A percentile compares a stretch with the other conserved stretches of the same genome.
These are phyloP conservation scores for Litoditis marina DNA, from an alignment of 2,888 invertebrate genomes.

Conservation along the genomic window DNA sequence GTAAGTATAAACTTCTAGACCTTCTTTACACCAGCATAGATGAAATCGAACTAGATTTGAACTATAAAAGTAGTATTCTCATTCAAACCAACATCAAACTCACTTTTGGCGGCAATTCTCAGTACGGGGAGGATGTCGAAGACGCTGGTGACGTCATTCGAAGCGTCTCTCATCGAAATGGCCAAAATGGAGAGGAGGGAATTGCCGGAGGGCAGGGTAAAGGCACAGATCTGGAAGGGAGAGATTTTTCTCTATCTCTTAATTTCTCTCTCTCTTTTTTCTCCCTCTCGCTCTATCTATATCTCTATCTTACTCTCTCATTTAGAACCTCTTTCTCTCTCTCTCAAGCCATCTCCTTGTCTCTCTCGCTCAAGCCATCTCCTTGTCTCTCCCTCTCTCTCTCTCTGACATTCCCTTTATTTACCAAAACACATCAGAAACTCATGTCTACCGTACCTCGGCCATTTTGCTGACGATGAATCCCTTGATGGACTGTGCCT, in stretches of 20 bases:
- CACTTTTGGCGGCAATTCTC: conserved; percentile 7
- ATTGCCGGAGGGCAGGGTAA: conserved; percentile 4
- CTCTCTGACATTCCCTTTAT: too few relatives aligned
- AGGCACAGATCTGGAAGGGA: conserved; percentile 4
- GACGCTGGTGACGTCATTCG: background rate
- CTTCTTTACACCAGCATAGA: too few relatives aligned
- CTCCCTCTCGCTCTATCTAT: too few relatives aligned
- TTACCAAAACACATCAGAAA: background rate
- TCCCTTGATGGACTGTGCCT: conserved; percentile 1
- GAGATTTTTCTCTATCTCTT: too few relatives aligned
- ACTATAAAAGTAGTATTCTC: background rate
- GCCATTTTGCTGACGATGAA: conserved; percentile 14
- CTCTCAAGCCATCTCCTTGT: background rate
- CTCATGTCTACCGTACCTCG: background rate
- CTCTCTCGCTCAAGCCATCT: too few relatives aligned
- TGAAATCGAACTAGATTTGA: too few relatives aligned
- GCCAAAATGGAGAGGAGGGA: conserved; percentile 2
- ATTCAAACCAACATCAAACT: background rate
- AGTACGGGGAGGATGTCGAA: conserved; percentile 7
- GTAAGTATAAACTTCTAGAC: too few relatives aligned
- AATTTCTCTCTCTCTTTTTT: too few relatives aligned
- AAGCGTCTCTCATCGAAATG: background rate
- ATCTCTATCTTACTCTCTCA: too few relatives aligned
- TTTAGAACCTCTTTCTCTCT: background rate
- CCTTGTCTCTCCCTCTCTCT: too few relatives aligned